Evolutionary conservation across 2,888 invertebrate genomes (phyloP), one percentile per base, ranked within the genome.

Genomic region (Drosophila yooni): DNA sequence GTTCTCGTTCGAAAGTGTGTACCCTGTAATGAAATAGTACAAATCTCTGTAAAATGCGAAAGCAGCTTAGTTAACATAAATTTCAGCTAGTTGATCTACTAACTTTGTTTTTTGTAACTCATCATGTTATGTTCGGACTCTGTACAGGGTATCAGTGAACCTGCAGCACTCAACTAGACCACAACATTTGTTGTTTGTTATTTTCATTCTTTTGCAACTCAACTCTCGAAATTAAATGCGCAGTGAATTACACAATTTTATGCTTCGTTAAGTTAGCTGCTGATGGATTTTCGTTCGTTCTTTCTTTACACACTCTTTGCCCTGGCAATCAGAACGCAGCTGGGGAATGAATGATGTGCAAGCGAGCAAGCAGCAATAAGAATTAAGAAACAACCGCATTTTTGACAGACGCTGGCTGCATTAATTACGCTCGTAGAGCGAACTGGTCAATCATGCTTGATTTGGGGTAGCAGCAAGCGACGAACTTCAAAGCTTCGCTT

Each of bases 191-290:
- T 27, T 52, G 46, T 74, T 74, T 52, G 46, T 54, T 64, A 54
- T 65, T 74, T 84, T 74, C 50, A 61, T 79, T 86, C 82, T 76
- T 79, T 53, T 61, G 62, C 76, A 70, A 76, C 76, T 64, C 76
- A 84, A 83, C 25, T 46, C 78, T 81, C 69, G 79, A 83, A 88
- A 86, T 83, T 74, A 86, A 86, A 88, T 81, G 83, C 83, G 88
- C 85, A 82, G 85, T 84, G 82, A 87, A 87, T 87, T 83, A 88
- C 87, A 81, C 88, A 87, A 88, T 87, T 87, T 88, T 74, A 78
- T 82, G 88, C 88, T 88, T 87, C 83, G 88, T 87, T 87, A 79
- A 79, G 69, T 76, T 79, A 52, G 68, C 64, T 48, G 70, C 59
- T 77, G 71, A 40, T 72, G 71, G 46, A 38, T 60, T 73, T 70